Conservation (phyloP, 1,140 invertebrate genomes). For the Holotrichia oblita region DNA sequence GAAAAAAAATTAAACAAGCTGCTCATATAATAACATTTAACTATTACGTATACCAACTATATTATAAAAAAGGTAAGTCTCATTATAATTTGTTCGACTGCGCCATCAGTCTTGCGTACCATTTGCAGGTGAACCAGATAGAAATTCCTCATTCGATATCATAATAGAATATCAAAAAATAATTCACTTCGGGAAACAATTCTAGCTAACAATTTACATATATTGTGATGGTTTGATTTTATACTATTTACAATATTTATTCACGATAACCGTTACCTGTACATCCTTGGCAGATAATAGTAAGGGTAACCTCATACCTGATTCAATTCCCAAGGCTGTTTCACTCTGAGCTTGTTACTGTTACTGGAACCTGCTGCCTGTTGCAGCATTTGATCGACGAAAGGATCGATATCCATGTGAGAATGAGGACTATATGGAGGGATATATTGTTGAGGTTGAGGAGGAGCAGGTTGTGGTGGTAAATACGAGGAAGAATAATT, state of each 20-base stretch:
- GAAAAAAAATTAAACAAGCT: slow-evolving; percentile 36
- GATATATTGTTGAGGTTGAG: slow-evolving; percentile 30
- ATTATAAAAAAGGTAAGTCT: background rate
- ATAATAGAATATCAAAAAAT: background rate
- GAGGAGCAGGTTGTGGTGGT: background rate
- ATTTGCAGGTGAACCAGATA: background rate
- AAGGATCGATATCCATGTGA: slow-evolving; percentile 24
- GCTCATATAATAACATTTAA: slow-evolving; percentile 28
- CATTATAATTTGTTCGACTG: background rate
- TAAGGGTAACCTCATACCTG: slow-evolving; percentile 26
- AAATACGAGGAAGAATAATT: background rate
- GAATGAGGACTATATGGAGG: slow-evolving; percentile 19
- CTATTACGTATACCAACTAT: slow-evolving; percentile 24
- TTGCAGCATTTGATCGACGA: slow-evolving; percentile 36
- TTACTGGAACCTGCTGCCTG: slow-evolving; percentile 3
- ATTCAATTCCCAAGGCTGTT: slow-evolving; percentile 40
- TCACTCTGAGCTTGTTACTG: slow-evolving; percentile 12
- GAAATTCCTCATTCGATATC: background rate
- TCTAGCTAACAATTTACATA: background rate
- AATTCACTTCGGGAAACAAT: background rate
- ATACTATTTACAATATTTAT: background rate
- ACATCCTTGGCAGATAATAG: slow-evolving; percentile 7
- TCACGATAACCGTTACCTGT: background rate
- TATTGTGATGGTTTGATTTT: background rate
- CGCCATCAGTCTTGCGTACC: background rate